Evolutionary conservation across 2,888 invertebrate genomes (phyloP), one percentile per base, ranked within the genome.

Genomic region (Thysanoteuthis rhombus): DNA sequence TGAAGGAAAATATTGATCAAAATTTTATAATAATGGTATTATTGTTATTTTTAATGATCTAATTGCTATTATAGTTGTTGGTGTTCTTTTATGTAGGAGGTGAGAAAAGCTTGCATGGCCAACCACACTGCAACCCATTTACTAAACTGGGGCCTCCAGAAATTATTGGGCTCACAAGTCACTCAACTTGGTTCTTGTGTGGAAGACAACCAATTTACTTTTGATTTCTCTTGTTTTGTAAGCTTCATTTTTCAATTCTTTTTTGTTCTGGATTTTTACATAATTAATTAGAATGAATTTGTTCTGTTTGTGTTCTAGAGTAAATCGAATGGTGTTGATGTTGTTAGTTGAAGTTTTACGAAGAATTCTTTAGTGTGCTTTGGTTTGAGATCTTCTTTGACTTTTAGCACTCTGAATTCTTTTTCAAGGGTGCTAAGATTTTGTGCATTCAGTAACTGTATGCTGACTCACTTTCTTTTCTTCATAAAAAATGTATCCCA

Each of bases 91-190:
- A 75, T 93, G 16, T 94, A 96, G 96, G 94, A 94, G 10, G 94
- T 95, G 36, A 93, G 96, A 42, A 38, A 94, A 28, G 95, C 95
- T 0, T 96, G 96, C 94, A 96, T 96, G 96, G 93, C 94, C 47
- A 96, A 96, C 94, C 99, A 99, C 99, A 99, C 97, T 98, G 99
- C 99, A 47, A 99, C 99, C 0, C 99, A 99, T 97, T 98, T 99
- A 38, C 97, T 99, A 16, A 99, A 99, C 97, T 98, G 98, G 97
- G 99, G 99, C 32, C 97, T 99, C 93, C 98, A 99, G 94, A 98
- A 98, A 97, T 98, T 99, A 42, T 97, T 99, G 90, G 98, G 98
- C 22, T 98, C 98, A 94, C 95, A 95, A 32, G 98, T 99, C 32
- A 98, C 99, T 97, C 99, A 99, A 97, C 98, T 98, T 96, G 99